Evolutionary conservation across 1,140 invertebrate genomes (phyloP).

Genomic region (Anoplolepis gracilipes): DNA sequence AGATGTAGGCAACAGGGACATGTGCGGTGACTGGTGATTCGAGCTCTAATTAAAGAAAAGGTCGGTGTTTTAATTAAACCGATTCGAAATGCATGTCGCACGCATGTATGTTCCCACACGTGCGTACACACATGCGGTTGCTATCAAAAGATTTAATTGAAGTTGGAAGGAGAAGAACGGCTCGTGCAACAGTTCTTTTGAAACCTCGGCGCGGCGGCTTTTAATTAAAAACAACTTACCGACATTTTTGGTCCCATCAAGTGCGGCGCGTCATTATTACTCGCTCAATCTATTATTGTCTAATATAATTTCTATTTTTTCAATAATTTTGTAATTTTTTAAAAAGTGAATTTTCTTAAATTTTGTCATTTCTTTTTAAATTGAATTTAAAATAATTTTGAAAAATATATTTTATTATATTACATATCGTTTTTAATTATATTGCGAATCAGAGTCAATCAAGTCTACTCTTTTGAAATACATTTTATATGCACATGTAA

Average conservation of each 20-base stretch:
- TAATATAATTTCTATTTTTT: too few relatives aligned
- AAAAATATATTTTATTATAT: too few relatives aligned
- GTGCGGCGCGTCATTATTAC: slow-evolving; percentile 29
- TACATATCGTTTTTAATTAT: too few relatives aligned
- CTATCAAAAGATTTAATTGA: slow-evolving; percentile 70
- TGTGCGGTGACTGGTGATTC: slow-evolving; percentile 35
- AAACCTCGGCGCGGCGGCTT: slow-evolving; percentile 13
- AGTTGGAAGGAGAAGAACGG: slow-evolving; percentile 18
- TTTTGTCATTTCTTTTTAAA: too few relatives aligned
- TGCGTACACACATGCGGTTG: neutral
- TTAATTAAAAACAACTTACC: slow-evolving; percentile 69
- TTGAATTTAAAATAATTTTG: too few relatives aligned
- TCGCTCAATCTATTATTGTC: slow-evolving; percentile 10
- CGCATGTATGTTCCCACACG: slow-evolving; percentile 37
- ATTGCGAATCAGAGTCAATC: neutral
- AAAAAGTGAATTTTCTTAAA: too few relatives aligned
- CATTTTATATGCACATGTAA: neutral
- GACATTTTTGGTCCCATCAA: slow-evolving; percentile 23
- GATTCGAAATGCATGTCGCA: slow-evolving; percentile 41
- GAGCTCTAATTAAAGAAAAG: slow-evolving; percentile 63
- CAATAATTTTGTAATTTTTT: too few relatives aligned
- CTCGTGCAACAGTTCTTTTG: slow-evolving; percentile 37
- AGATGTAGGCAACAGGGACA: neutral
- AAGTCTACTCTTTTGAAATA: slow-evolving; percentile 21
- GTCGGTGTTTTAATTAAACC: slow-evolving; percentile 68